phyloP scores from a whole-genome alignment of 2,797 vertebrate species.

The Parauchenoglanis punctatus region DNA sequence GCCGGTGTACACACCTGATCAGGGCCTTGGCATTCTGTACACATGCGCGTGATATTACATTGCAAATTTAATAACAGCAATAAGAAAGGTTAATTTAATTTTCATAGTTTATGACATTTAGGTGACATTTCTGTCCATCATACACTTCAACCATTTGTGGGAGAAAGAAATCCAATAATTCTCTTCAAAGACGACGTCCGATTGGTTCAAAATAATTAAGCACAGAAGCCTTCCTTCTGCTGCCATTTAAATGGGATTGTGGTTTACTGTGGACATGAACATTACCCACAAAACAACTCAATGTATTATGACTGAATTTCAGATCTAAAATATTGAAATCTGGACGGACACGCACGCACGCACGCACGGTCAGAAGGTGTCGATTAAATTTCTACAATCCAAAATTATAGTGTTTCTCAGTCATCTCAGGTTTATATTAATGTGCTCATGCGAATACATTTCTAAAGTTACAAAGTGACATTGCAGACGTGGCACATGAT shows the following conservation, averaged over 20 bases:
- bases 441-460: not conserved
- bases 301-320: not conserved
- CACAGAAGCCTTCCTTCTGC: not conserved
- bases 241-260: not conserved
- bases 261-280: not conserved
- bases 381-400: not conserved
- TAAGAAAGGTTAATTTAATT: not conserved
- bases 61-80: not conserved
- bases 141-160: not conserved
- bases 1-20: not conserved
- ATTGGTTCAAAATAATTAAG: not conserved
- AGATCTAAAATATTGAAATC: not conserved
- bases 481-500: not conserved
- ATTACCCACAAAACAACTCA: not conserved
- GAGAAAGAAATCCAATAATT: not conserved
- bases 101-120: not conserved
- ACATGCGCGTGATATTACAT: not conserved
- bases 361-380: not conserved
- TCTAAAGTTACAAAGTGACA: not conserved
- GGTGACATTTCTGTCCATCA: not conserved
- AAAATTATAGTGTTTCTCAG: not conserved
- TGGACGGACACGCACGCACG: too few relatives aligned
- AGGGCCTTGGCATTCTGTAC: not conserved
- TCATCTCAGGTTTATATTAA: not conserved
- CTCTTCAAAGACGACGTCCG: not conserved